A percentile compares a stretch with the other conserved stretches of the same genome.
phyloP scores from a whole-genome alignment of 2,888 invertebrate species.

The Hirudinaria manillensis region DNA sequence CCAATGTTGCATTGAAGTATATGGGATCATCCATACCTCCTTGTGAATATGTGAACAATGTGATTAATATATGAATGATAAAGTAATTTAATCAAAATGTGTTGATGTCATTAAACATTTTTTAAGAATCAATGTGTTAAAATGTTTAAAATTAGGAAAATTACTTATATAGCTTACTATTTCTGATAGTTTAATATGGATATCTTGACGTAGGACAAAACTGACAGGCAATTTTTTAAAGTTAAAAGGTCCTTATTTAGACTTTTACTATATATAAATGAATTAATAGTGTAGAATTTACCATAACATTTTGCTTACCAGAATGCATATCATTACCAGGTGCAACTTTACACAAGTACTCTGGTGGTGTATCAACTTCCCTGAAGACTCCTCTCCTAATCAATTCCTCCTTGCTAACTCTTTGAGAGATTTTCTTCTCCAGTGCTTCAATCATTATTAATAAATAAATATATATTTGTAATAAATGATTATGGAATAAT shows the following conservation, averaged over 20 bases:
- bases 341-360: not conserved
- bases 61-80: too few relatives aligned
- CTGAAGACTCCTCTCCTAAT: slow-evolving; percentile 86
- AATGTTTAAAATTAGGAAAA: too few relatives aligned
- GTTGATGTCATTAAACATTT: too few relatives aligned
- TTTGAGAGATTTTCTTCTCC: slow-evolving; percentile 95
- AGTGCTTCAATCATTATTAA: slow-evolving; percentile 63
- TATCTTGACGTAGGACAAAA: not conserved
- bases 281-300: too few relatives aligned
- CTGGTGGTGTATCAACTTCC: slow-evolving; percentile 37
- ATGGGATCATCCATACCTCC: not conserved
- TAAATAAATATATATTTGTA: not conserved
- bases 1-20: slow-evolving; percentile 13
- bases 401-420: slow-evolving; percentile 92
- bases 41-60: not conserved
- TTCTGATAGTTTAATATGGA: not conserved
- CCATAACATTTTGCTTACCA: too few relatives aligned
- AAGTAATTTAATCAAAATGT: too few relatives aligned
- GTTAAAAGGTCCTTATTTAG: not conserved
- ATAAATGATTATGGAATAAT: too few relatives aligned
- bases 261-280: too few relatives aligned
- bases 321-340: too few relatives aligned
- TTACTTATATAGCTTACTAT: too few relatives aligned
- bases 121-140: too few relatives aligned
- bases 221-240: not conserved